Evolutionary conservation across 1,140 invertebrate genomes (phyloP).

Genomic region (Meloidogyne exigua): DNA sequence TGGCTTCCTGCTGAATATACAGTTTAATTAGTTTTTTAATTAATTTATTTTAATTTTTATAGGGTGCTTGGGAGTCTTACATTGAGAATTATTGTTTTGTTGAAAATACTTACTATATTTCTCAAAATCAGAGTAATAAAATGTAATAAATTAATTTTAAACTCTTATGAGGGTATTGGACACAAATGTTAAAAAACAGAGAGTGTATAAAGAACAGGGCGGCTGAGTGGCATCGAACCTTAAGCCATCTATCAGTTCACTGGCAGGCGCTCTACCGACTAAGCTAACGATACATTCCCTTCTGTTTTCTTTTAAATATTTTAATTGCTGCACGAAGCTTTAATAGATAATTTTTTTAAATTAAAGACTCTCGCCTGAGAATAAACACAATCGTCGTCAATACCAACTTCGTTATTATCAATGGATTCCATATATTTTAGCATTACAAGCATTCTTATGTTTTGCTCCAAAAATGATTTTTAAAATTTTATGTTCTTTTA

Average conservation of each 20-base stretch:
- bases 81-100: constrained; percentile 56
- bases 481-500: constrained; percentile 50
- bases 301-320: too few relatives aligned
- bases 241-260: too few relatives aligned
- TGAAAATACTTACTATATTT: constrained; percentile 52
- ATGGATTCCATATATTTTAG: constrained; percentile 51
- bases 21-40: constrained; percentile 22
- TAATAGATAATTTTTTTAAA: too few relatives aligned
- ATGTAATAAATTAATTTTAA: background rate
- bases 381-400: constrained; percentile 31
- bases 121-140: constrained; percentile 18
- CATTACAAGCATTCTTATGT: constrained; percentile 43
- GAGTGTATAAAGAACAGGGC: too few relatives aligned
- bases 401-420: constrained; percentile 48
- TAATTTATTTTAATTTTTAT: constrained; percentile 11
- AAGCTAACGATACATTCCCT: too few relatives aligned
- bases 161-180: too few relatives aligned
- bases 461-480: constrained; percentile 51
- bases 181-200: too few relatives aligned
- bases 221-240: too few relatives aligned
- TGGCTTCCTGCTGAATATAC: constrained; percentile 54
- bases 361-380: constrained; percentile 27
- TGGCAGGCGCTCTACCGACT: too few relatives aligned
- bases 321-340: too few relatives aligned
- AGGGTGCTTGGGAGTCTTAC: constrained; percentile 51